Conservation (phyloP, 2,113 vertebrate species). For the Sterrhoptilus dennistouni region DNA sequence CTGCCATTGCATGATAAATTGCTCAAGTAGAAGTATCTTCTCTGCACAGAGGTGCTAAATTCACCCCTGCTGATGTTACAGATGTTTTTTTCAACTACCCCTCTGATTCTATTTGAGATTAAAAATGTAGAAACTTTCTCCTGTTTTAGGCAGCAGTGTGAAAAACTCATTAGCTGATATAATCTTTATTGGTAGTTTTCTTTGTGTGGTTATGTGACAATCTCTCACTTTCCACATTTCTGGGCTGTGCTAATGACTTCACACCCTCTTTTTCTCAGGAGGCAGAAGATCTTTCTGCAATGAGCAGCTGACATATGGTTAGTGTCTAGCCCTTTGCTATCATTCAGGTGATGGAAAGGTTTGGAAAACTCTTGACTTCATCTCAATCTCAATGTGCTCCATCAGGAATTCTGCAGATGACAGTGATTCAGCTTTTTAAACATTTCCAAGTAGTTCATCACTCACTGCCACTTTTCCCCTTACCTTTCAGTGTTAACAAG, state of each 20-base stretch:
- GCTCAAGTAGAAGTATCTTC: conserved; percentile 41
- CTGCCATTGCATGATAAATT: conserved; percentile 51
- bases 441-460: conserved; percentile 50
- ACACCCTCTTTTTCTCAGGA: not conserved
- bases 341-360: conserved; percentile 28
- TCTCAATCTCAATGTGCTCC: conserved; percentile 5
- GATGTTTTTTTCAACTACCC: conserved; percentile 54
- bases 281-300: not conserved
- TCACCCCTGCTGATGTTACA: conserved; percentile 52
- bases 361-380: conserved; percentile 32
- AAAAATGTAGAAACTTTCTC: conserved; percentile 30
- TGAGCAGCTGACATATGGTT: not conserved
- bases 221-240: not conserved
- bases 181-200: not conserved
- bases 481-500: conserved; percentile 39
- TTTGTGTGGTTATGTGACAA: not conserved
- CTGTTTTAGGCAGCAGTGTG: not conserved
- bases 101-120: conserved; percentile 38
- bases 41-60: conserved; percentile 37
- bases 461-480: conserved; percentile 44
- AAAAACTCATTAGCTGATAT: conserved; percentile 44
- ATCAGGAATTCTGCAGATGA: conserved; percentile 46
- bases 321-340: not conserved
- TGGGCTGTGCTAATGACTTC: not conserved
- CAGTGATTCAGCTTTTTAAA: conserved; percentile 36